A percentile compares a stretch with the other conserved stretches of the same genome.
phyloP scores from a whole-genome alignment of 2,113 vertebrate species.

The Periophthalmus modestus region DNA sequence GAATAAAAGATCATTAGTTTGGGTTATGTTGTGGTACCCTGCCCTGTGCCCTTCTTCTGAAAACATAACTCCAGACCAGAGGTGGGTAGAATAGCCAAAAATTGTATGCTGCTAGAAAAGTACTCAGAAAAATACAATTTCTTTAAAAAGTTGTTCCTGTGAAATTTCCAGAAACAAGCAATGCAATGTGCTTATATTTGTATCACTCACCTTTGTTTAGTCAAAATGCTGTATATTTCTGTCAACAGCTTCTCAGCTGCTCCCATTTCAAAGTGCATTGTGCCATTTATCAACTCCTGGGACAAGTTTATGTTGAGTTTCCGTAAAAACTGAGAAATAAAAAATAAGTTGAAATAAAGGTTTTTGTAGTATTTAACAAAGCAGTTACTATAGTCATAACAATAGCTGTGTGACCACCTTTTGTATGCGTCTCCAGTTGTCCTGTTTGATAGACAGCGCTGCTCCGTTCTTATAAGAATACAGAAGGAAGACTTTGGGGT shows the following conservation, averaged over 20 bases:
- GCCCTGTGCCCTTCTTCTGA: constrained; percentile 19
- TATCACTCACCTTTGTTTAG: constrained; percentile 67
- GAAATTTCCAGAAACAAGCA: too few relatives aligned
- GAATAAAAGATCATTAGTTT: too few relatives aligned
- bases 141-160: constrained; percentile 9
- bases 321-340: constrained; percentile 68
- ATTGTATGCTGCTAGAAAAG: constrained; percentile 15
- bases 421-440: constrained; percentile 80
- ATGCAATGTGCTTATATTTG: neutral
- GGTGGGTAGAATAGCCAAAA: too few relatives aligned
- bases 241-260: constrained; percentile 80
- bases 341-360: neutral
- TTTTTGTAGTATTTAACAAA: neutral
- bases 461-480: constrained; percentile 77
- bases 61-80: too few relatives aligned
- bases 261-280: constrained; percentile 81
- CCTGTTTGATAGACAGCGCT: constrained; percentile 78
- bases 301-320: constrained; percentile 69
- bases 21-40: too few relatives aligned
- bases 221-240: constrained; percentile 76
- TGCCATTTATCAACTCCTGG: constrained; percentile 78
- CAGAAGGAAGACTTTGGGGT: constrained; percentile 72
- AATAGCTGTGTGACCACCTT: constrained; percentile 65
- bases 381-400: neutral
- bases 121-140: too few relatives aligned